Percentiles rank a stretch among this genome's conserved stretches.
Conservation (phyloP, 2,113 vertebrate genomes). For the Ceyx margarethae region DNA sequence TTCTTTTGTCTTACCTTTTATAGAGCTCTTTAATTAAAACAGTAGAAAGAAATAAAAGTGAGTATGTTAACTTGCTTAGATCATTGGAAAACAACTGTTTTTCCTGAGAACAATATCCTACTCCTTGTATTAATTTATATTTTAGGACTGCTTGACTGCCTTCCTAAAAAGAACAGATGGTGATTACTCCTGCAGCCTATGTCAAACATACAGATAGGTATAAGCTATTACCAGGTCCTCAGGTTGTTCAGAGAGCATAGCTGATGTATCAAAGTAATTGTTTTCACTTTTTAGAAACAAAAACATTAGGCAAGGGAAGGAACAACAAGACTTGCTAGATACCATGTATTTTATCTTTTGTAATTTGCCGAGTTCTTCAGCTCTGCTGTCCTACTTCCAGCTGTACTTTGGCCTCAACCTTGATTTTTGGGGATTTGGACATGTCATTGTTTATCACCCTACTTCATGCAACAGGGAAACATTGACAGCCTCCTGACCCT, state of each 20-base stretch:
- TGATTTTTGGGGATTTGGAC: background rate
- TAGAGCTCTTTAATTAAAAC: background rate
- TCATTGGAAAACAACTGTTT: background rate
- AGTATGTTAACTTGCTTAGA: background rate
- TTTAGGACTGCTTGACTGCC: background rate
- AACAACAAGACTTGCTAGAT: background rate
- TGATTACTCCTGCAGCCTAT: background rate
- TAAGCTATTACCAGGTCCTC: background rate
- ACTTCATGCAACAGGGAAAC: background rate
- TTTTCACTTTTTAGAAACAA: background rate
- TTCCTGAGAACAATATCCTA: background rate
- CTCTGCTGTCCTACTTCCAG: background rate
- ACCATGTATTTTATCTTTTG: background rate
- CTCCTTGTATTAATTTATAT: background rate
- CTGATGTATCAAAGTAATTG: background rate
- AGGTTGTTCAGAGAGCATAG: background rate
- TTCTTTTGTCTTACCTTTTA: background rate
- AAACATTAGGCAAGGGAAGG: background rate
- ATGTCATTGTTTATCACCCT: background rate
- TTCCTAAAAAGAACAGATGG: background rate
- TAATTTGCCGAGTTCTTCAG: background rate
- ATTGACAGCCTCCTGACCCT: constrained; percentile 5
- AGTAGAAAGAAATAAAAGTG: background rate
- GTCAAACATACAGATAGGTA: background rate
- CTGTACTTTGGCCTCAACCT: background rate